These are phyloP conservation scores for Heteromurus nitidus DNA, from an alignment of 2,888 invertebrate species.

Conservation along the genomic window DNA sequence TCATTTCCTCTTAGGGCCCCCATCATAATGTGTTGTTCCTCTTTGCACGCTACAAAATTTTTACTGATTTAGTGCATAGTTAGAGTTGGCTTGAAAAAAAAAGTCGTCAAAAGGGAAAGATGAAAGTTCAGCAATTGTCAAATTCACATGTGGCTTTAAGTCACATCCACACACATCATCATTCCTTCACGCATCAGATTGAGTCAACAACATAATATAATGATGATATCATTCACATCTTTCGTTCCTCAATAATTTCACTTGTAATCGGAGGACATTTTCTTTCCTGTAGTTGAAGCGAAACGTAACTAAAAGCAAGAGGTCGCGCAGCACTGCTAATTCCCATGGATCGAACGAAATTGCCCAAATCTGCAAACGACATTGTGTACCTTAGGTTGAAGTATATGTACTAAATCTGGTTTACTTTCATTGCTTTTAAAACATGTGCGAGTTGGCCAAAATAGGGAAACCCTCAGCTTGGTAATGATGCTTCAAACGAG, in stretches of 20 bases:
- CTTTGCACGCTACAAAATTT: background rate
- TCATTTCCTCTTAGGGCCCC: background rate
- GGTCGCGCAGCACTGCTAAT: no score
- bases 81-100: background rate
- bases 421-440: conserved; percentile 31
- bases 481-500: conserved; percentile 36
- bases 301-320: no score
- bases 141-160: background rate
- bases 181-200: background rate
- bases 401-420: background rate
- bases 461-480: conserved; percentile 46
- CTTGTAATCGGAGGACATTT: background rate
- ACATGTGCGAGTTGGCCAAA: conserved; percentile 45
- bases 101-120: conserved; percentile 49
- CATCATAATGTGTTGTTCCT: background rate
- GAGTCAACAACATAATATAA: background rate
- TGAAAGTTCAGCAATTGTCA: conserved; percentile 37
- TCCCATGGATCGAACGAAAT: background rate
- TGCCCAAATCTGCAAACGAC: background rate
- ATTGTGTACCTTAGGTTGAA: background rate
- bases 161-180: background rate
- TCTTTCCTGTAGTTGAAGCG: no score
- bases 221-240: background rate
- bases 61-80: background rate
- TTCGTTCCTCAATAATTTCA: conserved; percentile 1